Percentiles rank a stretch among this genome's conserved stretches.
phyloP scores from a whole-genome alignment of 2,888 invertebrate genomes.

The Trilocha varians region DNA sequence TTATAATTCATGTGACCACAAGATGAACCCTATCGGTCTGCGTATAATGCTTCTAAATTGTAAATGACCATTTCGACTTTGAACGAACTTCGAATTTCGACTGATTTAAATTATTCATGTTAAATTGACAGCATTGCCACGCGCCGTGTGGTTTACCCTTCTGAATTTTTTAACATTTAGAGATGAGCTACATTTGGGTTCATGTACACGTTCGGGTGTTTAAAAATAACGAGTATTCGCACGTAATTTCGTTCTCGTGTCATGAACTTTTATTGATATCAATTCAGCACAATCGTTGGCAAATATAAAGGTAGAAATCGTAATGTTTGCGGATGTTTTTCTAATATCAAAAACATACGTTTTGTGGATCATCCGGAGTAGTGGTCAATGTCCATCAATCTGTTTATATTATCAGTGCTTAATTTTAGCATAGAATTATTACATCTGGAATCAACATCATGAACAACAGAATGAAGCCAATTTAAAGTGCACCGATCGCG shows the following conservation, averaged over 20 bases:
- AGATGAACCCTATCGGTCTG: not conserved
- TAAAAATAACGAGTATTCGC: not conserved
- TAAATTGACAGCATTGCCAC: constrained; percentile 38
- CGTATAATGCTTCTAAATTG: constrained; percentile 54
- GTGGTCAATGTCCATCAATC: too few relatives aligned
- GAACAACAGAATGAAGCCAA: too few relatives aligned
- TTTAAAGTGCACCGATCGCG: too few relatives aligned
- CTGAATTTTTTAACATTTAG: not conserved
- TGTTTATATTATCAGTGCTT: too few relatives aligned
- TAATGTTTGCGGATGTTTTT: too few relatives aligned
- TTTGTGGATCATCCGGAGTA: too few relatives aligned
- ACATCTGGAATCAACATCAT: too few relatives aligned
- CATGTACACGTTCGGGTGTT: not conserved
- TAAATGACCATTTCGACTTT: constrained; percentile 53
- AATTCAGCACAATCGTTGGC: too few relatives aligned
- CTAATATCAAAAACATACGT: too few relatives aligned
- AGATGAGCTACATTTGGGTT: not conserved
- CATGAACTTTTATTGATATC: too few relatives aligned
- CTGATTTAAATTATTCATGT: constrained; percentile 47
- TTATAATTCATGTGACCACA: not conserved
- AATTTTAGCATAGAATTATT: too few relatives aligned
- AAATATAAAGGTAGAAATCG: too few relatives aligned
- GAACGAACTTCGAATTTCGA: constrained; percentile 47
- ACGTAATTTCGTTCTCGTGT: not conserved
- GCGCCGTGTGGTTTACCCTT: not conserved